These are phyloP conservation scores for Nyleta sp. DNA, from an alignment of 2,888 invertebrate species.

Conservation along the genomic window DNA sequence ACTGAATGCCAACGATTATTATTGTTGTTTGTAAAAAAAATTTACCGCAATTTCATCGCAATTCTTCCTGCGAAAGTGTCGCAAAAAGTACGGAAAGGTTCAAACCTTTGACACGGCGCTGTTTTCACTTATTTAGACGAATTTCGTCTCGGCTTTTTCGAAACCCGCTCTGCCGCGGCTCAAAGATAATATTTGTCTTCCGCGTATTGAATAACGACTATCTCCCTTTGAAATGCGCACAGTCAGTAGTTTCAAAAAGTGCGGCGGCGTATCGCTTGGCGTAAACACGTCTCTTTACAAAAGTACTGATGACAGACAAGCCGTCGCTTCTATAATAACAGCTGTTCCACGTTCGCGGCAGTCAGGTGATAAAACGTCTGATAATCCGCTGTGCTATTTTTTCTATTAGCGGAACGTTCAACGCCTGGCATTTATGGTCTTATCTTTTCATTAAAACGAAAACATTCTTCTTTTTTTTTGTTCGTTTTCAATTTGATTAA, in stretches of 20 bases:
- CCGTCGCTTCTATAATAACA: constrained; percentile 47
- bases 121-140: constrained; percentile 13
- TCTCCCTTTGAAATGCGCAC: constrained; percentile 46
- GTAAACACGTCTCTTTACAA: constrained; percentile 54
- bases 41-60: too few relatives aligned
- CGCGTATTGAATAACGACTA: constrained; percentile 46
- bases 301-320: constrained; percentile 54
- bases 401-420: constrained; percentile 20
- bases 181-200: constrained; percentile 43
- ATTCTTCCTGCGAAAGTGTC: too few relatives aligned
- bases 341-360: constrained; percentile 19
- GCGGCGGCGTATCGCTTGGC: constrained; percentile 30
- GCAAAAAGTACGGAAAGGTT: too few relatives aligned
- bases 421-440: neutral
- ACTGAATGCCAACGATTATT: too few relatives aligned
- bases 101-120: neutral
- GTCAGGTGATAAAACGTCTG: constrained; percentile 31
- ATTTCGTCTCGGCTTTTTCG: constrained; percentile 5
- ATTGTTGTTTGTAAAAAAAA: too few relatives aligned
- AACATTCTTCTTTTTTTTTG: too few relatives aligned
- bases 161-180: neutral
- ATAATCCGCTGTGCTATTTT: constrained; percentile 23
- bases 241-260: constrained; percentile 43
- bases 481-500: too few relatives aligned
- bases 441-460: constrained; percentile 21